Percentiles rank a stretch among this genome's conserved stretches.
Evolutionary conservation across 2,113 vertebrate genomes (phyloP).

Genomic region (Oriolus oriolus): DNA sequence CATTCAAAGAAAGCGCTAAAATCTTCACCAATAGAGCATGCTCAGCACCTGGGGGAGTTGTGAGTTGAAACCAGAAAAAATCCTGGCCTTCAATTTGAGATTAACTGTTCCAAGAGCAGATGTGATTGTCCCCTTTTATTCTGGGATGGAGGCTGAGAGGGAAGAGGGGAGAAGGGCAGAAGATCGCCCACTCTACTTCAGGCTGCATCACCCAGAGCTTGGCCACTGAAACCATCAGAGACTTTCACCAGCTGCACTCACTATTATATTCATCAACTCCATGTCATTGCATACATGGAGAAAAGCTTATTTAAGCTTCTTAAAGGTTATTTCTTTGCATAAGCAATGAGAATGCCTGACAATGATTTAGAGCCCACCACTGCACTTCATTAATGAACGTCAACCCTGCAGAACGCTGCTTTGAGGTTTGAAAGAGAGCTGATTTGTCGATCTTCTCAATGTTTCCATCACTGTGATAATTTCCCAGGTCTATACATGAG

Average conservation of each 20-base stretch:
- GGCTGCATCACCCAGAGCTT: not conserved
- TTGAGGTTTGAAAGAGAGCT: not conserved
- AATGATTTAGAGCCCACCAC: not conserved
- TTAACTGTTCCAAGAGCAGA: not conserved
- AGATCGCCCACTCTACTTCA: fast-evolving
- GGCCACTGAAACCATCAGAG: not conserved
- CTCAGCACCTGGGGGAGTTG: fast-evolving
- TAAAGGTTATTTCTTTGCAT: not conserved
- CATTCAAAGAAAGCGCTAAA: not conserved
- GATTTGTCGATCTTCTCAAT: not conserved
- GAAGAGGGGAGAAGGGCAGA: not conserved
- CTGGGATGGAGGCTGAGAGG: not conserved
- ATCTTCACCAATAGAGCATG: not conserved
- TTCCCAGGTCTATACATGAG: not conserved
- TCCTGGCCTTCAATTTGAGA: not conserved
- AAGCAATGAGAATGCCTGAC: not conserved
- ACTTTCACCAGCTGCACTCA: not conserved
- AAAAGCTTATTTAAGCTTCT: not conserved
- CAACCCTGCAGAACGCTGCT: not conserved
- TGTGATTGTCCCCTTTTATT: not conserved
- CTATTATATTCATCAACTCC: fast-evolving
- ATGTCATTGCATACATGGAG: fast-evolving
- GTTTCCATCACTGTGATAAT: not conserved
- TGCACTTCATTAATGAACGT: not conserved
- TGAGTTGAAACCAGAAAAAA: not conserved